Conservation (phyloP, 1,140 invertebrate genomes). For the Aleiodes sp. region DNA sequence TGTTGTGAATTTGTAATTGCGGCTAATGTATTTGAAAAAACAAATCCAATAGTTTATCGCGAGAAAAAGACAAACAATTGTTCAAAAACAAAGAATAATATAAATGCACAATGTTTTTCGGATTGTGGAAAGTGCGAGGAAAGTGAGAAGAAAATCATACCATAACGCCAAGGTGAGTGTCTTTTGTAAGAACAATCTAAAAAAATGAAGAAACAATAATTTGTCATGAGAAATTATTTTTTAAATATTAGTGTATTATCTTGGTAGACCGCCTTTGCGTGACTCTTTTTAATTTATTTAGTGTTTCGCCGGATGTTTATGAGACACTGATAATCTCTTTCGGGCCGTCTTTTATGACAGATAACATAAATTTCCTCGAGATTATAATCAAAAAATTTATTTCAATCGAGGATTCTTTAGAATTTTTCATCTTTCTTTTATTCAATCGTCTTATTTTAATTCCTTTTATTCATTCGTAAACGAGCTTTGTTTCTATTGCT, state of each 20-base stretch:
- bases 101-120: constrained; percentile 39
- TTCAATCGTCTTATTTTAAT: neutral
- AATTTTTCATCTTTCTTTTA: neutral
- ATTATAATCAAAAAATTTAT: constrained; percentile 2
- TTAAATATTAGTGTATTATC: neutral
- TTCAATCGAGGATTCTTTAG: neutral
- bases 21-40: neutral
- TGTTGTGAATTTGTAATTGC: neutral
- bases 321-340: neutral
- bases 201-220: neutral
- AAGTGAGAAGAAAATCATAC: constrained; percentile 36
- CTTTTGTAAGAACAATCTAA: neutral
- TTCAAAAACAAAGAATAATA: neutral
- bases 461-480: neutral
- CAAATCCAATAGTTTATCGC: neutral
- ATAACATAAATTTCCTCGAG: neutral
- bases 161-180: constrained; percentile 13
- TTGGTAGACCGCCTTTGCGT: neutral
- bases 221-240: neutral
- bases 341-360: neutral
- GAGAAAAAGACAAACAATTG: neutral
- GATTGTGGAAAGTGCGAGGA: constrained; percentile 45
- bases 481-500: neutral
- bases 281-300: constrained; percentile 5
- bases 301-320: neutral